These are phyloP conservation scores for Piezodorus guildinii DNA, from an alignment of 1,140 invertebrate species.

Conservation along the genomic window DNA sequence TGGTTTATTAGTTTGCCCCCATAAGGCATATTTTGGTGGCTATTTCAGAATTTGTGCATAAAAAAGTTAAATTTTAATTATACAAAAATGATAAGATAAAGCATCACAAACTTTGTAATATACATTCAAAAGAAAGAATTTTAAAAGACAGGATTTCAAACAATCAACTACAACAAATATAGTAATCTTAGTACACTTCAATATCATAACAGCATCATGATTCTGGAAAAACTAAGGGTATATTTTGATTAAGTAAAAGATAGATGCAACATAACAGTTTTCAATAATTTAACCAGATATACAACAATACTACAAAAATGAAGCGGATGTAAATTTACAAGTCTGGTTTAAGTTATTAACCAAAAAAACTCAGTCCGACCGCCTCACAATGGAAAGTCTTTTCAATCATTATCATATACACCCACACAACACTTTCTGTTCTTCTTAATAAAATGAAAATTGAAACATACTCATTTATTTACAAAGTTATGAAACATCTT, in stretches of 20 bases:
- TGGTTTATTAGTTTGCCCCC: too few relatives aligned
- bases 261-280: slow-evolving; percentile 8
- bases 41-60: too few relatives aligned
- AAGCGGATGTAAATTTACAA: slow-evolving; percentile 22
- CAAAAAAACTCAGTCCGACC: slow-evolving; percentile 17
- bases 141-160: too few relatives aligned
- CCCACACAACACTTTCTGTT: slow-evolving; percentile 14
- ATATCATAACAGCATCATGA: too few relatives aligned
- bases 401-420: slow-evolving; percentile 17
- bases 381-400: slow-evolving; percentile 15
- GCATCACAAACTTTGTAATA: too few relatives aligned
- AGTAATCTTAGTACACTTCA: too few relatives aligned
- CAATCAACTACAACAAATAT: too few relatives aligned
- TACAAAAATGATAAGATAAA: too few relatives aligned
- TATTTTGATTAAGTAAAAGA: background rate
- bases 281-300: slow-evolving; percentile 15
- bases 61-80: too few relatives aligned
- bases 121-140: too few relatives aligned
- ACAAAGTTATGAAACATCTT: slow-evolving; percentile 74
- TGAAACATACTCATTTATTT: background rate
- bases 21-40: too few relatives aligned
- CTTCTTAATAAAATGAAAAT: slow-evolving; percentile 2
- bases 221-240: too few relatives aligned
- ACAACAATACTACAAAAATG: slow-evolving; percentile 16
- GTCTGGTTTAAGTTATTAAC: slow-evolving; percentile 20